Evolutionary conservation across 2,888 invertebrate species (phyloP).

Genomic region (Eupithecia abbreviata): DNA sequence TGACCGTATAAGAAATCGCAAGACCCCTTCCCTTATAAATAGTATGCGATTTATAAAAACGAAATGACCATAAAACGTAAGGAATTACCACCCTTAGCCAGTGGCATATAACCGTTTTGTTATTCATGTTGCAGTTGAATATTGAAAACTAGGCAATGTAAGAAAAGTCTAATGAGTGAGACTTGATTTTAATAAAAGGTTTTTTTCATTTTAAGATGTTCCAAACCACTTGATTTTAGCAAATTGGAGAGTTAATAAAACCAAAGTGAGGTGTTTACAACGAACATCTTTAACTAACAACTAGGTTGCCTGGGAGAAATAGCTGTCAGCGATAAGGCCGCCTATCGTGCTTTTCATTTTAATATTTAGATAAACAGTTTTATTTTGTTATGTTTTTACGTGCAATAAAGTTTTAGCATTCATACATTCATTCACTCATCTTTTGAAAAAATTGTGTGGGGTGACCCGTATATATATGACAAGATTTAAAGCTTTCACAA

Average conservation of each 20-base stretch:
- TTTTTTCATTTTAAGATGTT: background rate
- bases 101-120: conserved; percentile 75
- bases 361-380: no score
- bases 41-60: conserved; percentile 76
- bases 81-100: conserved; percentile 72
- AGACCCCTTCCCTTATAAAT: conserved; percentile 69
- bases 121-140: conserved; percentile 55
- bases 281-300: background rate
- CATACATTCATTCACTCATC: no score
- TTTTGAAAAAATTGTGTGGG: background rate
- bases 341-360: no score
- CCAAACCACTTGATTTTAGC: no score
- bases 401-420: no score
- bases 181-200: background rate
- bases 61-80: conserved; percentile 75
- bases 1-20: conserved; percentile 63
- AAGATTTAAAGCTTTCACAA: background rate
- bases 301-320: no score
- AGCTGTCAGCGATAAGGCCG: no score
- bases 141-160: background rate
- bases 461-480: background rate
- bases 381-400: no score
- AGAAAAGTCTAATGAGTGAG: background rate
- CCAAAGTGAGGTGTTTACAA: background rate
- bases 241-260: background rate